Conservation (phyloP, 2,888 invertebrate genomes). For the Papilio demoleus region DNA sequence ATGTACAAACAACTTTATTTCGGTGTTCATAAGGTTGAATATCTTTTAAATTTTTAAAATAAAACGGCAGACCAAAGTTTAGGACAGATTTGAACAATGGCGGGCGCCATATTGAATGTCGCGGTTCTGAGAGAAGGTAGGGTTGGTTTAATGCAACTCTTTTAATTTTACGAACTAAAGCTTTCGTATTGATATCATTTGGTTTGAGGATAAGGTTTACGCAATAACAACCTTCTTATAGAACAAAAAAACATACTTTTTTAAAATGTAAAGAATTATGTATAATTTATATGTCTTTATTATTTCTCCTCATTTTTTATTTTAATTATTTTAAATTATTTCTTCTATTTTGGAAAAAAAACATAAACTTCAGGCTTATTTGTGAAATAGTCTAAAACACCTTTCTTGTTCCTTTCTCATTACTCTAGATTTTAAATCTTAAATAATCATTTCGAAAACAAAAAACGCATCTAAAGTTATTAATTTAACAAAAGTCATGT, state of each 20-base stretch:
- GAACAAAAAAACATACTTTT: background rate
- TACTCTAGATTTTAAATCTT: too few relatives aligned
- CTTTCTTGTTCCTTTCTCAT: too few relatives aligned
- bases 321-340: too few relatives aligned
- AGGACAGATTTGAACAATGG: conserved; percentile 44
- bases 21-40: conserved; percentile 41
- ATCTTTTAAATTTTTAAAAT: conserved; percentile 10
- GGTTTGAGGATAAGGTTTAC: conserved; percentile 58
- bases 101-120: conserved; percentile 51
- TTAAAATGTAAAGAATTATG: background rate
- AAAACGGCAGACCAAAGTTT: background rate
- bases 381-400: too few relatives aligned
- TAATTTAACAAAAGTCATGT: too few relatives aligned
- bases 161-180: conserved; percentile 67
- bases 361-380: too few relatives aligned
- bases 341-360: too few relatives aligned
- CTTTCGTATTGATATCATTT: conserved; percentile 64
- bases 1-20: conserved; percentile 31
- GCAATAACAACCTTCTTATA: conserved; percentile 40
- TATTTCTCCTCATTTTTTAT: too few relatives aligned
- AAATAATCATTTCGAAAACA: background rate
- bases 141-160: conserved; percentile 63
- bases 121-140: conserved; percentile 45
- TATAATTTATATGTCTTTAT: too few relatives aligned
- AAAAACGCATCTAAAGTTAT: too few relatives aligned